Evolutionary conservation across 2,113 vertebrate genomes (phyloP).

Genomic region (Tragelaphus scriptus): DNA sequence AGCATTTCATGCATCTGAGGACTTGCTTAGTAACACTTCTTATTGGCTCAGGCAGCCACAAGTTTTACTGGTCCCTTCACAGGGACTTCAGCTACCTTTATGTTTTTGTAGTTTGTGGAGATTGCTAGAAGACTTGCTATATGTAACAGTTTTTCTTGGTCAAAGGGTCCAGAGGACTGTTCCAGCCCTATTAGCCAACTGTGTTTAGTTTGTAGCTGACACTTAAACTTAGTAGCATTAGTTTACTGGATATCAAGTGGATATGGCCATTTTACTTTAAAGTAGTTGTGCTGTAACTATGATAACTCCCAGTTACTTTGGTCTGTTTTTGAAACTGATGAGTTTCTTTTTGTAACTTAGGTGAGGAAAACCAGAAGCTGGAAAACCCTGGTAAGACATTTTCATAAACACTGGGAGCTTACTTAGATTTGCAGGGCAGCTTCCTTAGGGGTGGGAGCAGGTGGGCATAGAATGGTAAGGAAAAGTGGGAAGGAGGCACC

Average conservation of each 20-base stretch:
- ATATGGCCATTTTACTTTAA: background rate
- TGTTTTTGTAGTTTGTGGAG: background rate
- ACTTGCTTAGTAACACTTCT: background rate
- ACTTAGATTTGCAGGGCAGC: background rate
- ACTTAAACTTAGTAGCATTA: background rate
- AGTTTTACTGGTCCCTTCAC: background rate
- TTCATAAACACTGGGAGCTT: background rate
- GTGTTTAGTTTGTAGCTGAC: background rate
- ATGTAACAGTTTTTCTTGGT: background rate
- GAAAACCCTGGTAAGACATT: slow-evolving; percentile 65
- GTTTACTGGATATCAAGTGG: background rate
- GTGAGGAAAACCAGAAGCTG: slow-evolving; percentile 55
- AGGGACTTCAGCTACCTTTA: background rate
- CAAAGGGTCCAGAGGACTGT: background rate
- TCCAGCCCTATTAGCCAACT: background rate
- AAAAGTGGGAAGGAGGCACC: background rate
- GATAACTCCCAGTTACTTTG: background rate
- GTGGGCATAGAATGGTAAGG: background rate
- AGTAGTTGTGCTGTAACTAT: background rate
- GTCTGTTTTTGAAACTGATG: background rate
- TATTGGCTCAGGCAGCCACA: background rate
- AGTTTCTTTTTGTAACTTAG: slow-evolving; percentile 51
- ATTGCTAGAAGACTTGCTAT: background rate
- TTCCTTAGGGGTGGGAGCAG: background rate
- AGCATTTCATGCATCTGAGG: background rate